Evolutionary conservation across 2,888 invertebrate species (phyloP).

Genomic region (Cheiracanthium punctorium): DNA sequence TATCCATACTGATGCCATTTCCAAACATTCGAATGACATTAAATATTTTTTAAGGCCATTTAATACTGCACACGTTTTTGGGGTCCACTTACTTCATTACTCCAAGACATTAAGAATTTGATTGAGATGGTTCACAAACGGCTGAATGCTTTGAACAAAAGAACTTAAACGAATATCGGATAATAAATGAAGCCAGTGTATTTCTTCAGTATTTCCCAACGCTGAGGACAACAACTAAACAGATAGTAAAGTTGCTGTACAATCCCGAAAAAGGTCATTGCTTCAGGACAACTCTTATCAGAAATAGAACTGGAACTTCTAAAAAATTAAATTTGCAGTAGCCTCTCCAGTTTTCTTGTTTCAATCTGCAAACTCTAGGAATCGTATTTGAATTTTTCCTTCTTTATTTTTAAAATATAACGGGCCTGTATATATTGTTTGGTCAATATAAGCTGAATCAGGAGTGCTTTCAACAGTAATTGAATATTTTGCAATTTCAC

Average conservation of each 20-base stretch:
- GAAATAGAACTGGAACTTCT: not conserved
- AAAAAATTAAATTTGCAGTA: not conserved
- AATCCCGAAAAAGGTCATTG: slow-evolving; percentile 18
- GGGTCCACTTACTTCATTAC: not conserved
- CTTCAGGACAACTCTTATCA: slow-evolving; percentile 10
- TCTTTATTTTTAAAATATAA: not conserved
- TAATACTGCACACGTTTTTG: not conserved
- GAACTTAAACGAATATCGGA: not conserved
- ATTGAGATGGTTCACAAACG: not conserved
- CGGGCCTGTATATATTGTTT: not conserved
- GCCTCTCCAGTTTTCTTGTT: not conserved
- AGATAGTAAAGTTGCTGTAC: not conserved
- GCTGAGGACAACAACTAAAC: not conserved
- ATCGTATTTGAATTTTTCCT: not conserved
- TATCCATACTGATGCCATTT: not conserved
- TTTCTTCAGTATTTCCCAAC: not conserved
- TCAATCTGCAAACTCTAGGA: not conserved
- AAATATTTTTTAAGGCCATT: not conserved
- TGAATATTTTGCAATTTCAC: not conserved
- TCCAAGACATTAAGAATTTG: not conserved
- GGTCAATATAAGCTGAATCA: not conserved
- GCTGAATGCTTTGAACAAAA: not conserved
- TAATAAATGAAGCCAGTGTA: not conserved
- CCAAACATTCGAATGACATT: not conserved
- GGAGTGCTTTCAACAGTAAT: not conserved